Base-by-base conservation (phyloP, 2,797 vertebrate species). In the Pantherophis vulpinus region DNA sequence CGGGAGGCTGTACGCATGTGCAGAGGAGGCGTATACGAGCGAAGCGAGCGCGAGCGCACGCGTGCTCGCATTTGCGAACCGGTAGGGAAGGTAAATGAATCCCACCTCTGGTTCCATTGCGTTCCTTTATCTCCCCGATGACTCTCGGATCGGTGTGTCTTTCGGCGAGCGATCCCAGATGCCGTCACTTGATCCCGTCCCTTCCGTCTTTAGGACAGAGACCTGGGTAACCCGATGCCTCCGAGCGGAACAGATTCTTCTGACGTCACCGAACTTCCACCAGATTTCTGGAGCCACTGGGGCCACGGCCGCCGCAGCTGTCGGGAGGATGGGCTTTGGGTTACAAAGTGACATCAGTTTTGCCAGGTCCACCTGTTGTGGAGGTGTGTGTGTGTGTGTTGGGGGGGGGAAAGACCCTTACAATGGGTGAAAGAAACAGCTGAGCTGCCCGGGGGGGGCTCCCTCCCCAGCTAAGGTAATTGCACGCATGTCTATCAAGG, bases 341-440 rank as follows among this genome's bases (percentile, higher is more conserved):
- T 97, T 97, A 94, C 91, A 51, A 56, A 59, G 94, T 96, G 96
- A 96, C 96, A 95, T 96, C 96, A 96, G 79, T 94, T 32, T 55
- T 93, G 92, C 87, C 93, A 94, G 94, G 95, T 59, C 94, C 96
- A 96, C 96, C 96, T 97, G 96, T 95, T 88, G 23, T 13, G 0
- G 59, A 37, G 87, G 3, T n/a, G 66, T 70, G 66, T 16, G 66
- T 70, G 66, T 32, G 32, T 32, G 27, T 61, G 20, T 27, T 13
- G 1, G 13, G 29, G 63, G 63, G 12, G n/a, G 5, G 88, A 5
- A 10, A 55, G 13, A 89, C 66, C 14, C 0, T n/a, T 55, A 63
- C 86, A 59, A 23, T 25, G 1, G 32, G 32, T 2, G 5, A 47
- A 47, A 2, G 86, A 32, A 47, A 88, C 90, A 92, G 93, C 93